Conservation (phyloP, 2,888 invertebrate species). For the Tenthredo mesomela region DNA sequence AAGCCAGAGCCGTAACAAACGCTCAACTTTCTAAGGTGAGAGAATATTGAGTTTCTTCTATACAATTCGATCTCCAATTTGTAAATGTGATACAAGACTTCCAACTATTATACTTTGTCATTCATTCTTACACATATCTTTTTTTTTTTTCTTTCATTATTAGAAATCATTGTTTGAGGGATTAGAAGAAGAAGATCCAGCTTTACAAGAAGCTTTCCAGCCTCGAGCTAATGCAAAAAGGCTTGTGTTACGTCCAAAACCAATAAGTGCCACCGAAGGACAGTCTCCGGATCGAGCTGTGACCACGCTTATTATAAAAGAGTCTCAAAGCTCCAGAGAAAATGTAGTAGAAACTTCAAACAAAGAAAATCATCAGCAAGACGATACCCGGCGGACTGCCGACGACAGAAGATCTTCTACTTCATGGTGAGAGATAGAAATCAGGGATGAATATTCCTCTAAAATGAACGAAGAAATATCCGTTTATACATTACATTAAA, state of each 20-base stretch:
- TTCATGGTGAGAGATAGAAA: conserved; percentile 61
- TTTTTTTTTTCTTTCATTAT: background rate
- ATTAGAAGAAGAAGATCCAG: conserved; percentile 88
- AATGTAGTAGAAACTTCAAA: conserved; percentile 60
- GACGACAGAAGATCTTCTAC: conserved; percentile 64
- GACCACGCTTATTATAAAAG: conserved; percentile 44
- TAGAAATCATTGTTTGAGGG: conserved; percentile 93
- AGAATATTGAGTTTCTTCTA: conserved; percentile 13
- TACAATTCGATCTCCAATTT: background rate
- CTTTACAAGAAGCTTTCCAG: conserved; percentile 81
- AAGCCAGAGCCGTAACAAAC: conserved; percentile 77
- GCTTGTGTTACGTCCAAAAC: conserved; percentile 84
- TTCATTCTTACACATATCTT: background rate
- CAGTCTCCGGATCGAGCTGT: conserved; percentile 40
- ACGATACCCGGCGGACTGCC: conserved; percentile 59
- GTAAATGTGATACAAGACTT: background rate
- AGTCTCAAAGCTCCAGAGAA: conserved; percentile 43
- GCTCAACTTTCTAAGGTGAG: conserved; percentile 75
- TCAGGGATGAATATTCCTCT: background rate
- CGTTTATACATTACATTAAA: conserved; percentile 5
- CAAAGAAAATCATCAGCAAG: conserved; percentile 69
- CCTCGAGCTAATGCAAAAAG: conserved; percentile 85
- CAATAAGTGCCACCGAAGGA: conserved; percentile 41
- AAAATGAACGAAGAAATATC: background rate
- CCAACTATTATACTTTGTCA: background rate